These are phyloP conservation scores for Gnathonemus echidnorhynchus DNA, from an alignment of 2,113 vertebrate species.

Conservation along the genomic window DNA sequence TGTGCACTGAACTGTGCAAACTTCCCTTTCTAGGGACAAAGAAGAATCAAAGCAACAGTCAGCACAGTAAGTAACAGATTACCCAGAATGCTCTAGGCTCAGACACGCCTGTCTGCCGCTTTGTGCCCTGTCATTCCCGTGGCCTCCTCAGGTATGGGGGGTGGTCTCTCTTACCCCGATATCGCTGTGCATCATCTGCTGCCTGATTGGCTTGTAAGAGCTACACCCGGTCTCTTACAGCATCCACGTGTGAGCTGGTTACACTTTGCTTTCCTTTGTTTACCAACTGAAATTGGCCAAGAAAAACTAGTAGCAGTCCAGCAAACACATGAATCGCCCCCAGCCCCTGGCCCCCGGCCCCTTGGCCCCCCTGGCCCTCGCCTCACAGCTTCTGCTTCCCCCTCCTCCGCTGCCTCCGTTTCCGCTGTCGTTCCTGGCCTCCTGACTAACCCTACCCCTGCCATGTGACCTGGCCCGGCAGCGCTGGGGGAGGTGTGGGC, in stretches of 20 bases:
- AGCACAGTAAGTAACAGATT: slow-evolving; percentile 75
- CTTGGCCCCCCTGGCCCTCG: background rate
- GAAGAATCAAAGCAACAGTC: slow-evolving; percentile 73
- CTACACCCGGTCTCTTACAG: slow-evolving; percentile 73
- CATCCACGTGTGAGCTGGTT: slow-evolving; percentile 68
- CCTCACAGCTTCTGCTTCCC: background rate
- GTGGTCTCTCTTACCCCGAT: slow-evolving; percentile 49
- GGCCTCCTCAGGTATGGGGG: slow-evolving; percentile 64
- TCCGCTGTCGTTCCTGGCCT: background rate
- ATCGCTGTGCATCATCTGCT: slow-evolving; percentile 63
- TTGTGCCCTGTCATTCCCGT: slow-evolving; percentile 63
- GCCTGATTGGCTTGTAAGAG: slow-evolving; percentile 30
- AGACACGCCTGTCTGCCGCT: slow-evolving; percentile 49
- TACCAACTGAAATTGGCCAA: background rate
- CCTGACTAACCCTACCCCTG: background rate
- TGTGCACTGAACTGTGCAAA: slow-evolving; percentile 75
- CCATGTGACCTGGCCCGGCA: background rate
- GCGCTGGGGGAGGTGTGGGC: background rate
- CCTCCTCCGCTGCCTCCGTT: background rate
- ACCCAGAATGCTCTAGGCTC: slow-evolving; percentile 55
- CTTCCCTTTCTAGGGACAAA: slow-evolving; percentile 78
- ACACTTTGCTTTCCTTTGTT: slow-evolving; percentile 40
- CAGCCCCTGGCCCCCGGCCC: background rate
- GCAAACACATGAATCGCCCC: background rate
- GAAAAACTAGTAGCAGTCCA: background rate